These are phyloP conservation scores for Cyanoramphus novaezelandiae DNA, from an alignment of 2,113 vertebrate species.

Conservation along the genomic window DNA sequence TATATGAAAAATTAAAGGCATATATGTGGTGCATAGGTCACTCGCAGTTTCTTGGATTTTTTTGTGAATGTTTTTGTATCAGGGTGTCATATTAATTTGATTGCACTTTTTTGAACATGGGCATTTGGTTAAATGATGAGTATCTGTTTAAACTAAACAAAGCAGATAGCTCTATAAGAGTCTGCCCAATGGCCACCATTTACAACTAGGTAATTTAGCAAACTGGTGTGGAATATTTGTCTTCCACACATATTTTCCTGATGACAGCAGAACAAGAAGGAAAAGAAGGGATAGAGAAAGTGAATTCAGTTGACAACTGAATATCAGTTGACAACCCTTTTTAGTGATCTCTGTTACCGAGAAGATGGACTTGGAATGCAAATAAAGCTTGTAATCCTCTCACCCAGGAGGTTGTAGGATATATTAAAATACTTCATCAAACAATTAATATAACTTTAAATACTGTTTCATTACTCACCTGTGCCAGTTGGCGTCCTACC, in stretches of 20 bases:
- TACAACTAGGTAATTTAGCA: background rate
- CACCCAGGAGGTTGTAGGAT: background rate
- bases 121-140: background rate
- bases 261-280: background rate
- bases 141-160: background rate
- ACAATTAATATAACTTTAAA: conserved; percentile 13
- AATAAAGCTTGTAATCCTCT: background rate
- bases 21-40: background rate
- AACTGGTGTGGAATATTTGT: background rate
- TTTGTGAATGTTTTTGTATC: background rate
- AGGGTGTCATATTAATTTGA: background rate
- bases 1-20: background rate
- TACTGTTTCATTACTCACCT: background rate
- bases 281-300: background rate
- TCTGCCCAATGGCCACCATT: background rate
- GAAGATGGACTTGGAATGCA: background rate
- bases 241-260: background rate
- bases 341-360: background rate
- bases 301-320: background rate
- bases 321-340: background rate
- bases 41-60: background rate
- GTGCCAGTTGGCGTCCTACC: background rate
- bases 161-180: background rate
- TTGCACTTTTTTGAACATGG: background rate
- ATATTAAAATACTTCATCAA: background rate